These are phyloP conservation scores for Picus viridis DNA, from an alignment of 2,797 vertebrate species.

Conservation along the genomic window DNA sequence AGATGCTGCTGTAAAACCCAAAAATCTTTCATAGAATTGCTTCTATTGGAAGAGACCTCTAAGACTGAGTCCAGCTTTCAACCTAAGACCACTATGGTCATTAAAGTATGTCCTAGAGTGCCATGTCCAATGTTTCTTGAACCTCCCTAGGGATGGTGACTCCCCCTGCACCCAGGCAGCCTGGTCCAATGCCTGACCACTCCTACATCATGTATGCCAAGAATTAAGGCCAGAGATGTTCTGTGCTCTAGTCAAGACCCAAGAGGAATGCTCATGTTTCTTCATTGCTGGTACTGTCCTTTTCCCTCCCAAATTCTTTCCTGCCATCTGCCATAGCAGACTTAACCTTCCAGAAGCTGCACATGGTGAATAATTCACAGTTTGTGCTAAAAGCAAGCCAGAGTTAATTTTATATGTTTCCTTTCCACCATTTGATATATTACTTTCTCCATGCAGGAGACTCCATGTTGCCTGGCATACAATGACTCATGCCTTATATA, in stretches of 20 bases:
- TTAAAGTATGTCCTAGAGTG: too few relatives aligned
- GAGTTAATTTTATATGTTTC: slow-evolving; percentile 50
- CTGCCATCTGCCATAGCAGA: background rate
- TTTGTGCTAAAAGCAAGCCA: slow-evolving; percentile 21
- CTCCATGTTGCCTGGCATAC: background rate
- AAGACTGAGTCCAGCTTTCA: too few relatives aligned
- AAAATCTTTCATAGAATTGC: background rate
- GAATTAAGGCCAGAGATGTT: background rate
- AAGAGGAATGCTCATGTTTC: background rate
- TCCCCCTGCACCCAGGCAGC: too few relatives aligned
- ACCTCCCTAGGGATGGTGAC: too few relatives aligned
- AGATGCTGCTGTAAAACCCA: background rate
- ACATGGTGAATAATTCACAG: slow-evolving; percentile 37
- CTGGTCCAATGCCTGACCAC: too few relatives aligned
- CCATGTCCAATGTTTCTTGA: too few relatives aligned
- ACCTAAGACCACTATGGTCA: too few relatives aligned
- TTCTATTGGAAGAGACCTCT: too few relatives aligned
- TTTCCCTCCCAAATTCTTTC: background rate
- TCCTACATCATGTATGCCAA: background rate
- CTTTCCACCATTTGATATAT: background rate
- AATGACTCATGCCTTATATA: slow-evolving; percentile 44
- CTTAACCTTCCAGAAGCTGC: background rate
- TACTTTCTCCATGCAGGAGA: background rate
- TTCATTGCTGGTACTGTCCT: background rate
- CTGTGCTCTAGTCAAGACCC: rapidly evolving